Percentiles rank a stretch among this genome's conserved stretches.
Conservation (phyloP, 1,140 invertebrate species). For the Pantala flavescens region DNA sequence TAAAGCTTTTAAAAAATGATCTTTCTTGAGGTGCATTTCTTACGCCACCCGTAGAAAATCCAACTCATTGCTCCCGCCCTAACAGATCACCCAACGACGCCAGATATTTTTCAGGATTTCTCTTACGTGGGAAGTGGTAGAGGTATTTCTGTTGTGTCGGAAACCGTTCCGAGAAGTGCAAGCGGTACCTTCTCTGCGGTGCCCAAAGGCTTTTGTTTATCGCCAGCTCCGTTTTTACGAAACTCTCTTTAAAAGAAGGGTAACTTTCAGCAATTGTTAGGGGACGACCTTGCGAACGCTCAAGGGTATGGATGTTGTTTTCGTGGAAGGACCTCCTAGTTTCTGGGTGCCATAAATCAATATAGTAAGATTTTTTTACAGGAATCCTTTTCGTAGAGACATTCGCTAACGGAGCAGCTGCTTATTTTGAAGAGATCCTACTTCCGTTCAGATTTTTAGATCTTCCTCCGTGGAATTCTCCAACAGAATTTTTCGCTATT, state of each 20-base stretch:
- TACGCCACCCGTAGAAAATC: neutral
- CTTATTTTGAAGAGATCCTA: no score
- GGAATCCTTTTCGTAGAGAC: neutral
- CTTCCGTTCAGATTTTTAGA: no score
- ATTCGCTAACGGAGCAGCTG: neutral
- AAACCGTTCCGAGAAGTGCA: neutral
- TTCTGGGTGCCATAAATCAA: neutral
- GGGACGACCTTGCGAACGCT: neutral
- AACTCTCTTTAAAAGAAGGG: neutral
- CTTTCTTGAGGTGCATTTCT: neutral
- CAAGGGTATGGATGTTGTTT: neutral
- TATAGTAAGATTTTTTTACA: neutral
- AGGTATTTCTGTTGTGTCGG: neutral
- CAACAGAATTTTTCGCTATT: no score
- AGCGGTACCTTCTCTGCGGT: neutral
- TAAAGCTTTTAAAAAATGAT: slow-evolving; percentile 3
- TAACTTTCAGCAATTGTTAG: neutral
- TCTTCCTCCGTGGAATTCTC: no score
- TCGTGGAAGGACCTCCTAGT: neutral
- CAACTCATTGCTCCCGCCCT: neutral
- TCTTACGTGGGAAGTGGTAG: neutral
- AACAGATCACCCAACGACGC: neutral
- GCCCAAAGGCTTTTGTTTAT: neutral
- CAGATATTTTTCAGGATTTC: neutral
- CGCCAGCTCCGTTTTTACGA: neutral